Percentiles rank a stretch among this genome's conserved stretches.
Evolutionary conservation across 2,888 invertebrate species (phyloP).

Genomic region (Orchesella flavescens): DNA sequence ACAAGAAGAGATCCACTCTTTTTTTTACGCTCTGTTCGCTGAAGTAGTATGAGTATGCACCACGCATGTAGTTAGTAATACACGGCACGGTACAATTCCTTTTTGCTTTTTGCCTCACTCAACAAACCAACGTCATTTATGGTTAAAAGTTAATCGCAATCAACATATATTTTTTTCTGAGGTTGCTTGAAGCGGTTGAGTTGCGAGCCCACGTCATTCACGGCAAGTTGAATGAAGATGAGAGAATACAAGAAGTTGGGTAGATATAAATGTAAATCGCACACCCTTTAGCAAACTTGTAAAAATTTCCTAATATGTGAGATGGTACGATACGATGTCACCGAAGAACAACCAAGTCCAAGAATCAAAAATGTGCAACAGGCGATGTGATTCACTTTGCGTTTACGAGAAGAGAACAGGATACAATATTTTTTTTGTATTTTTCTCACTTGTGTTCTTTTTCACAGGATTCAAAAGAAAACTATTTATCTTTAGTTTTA

Average conservation of each 20-base stretch:
- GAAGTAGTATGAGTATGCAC: neutral
- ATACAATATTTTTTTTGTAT: neutral
- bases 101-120: constrained; percentile 11
- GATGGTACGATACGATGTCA: constrained; percentile 2
- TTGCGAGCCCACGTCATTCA: constrained; percentile 45
- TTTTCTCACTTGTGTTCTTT: neutral
- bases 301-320: constrained; percentile 3
- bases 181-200: constrained; percentile 41
- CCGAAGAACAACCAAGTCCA: neutral
- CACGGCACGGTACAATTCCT: neutral
- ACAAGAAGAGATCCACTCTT: constrained; percentile 16
- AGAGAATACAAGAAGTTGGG: neutral
- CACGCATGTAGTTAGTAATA: neutral
- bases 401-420: neutral
- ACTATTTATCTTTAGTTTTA: neutral
- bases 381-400: neutral
- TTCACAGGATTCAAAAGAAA: neutral
- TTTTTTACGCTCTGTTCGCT: constrained; percentile 45
- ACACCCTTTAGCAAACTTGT: constrained; percentile 38
- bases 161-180: constrained; percentile 36
- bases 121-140: constrained; percentile 43
- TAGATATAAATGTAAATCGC: constrained; percentile 19
- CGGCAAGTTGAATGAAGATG: constrained; percentile 17
- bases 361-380: constrained; percentile 36
- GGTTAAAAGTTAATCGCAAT: constrained; percentile 46